Conservation (phyloP, 2,888 invertebrate genomes). For the Chironomus riparius region DNA sequence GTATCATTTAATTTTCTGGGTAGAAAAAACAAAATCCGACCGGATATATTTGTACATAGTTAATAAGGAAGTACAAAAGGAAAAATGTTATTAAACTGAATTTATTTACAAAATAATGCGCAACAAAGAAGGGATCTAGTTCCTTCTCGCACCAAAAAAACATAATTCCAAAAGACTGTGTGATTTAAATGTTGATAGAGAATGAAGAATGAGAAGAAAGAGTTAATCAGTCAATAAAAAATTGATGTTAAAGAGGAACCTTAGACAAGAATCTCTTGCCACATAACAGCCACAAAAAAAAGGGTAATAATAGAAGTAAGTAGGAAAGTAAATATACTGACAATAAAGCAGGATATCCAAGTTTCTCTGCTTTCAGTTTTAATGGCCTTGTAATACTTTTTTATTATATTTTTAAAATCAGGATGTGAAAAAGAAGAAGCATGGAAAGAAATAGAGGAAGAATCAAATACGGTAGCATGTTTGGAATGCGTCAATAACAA, state of each 20-base stretch:
- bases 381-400: neutral
- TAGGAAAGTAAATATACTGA: neutral
- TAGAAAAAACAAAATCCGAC: neutral
- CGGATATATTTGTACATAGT: slow-evolving; percentile 10
- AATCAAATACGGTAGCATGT: neutral
- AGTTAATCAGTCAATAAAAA: slow-evolving; percentile 1
- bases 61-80: slow-evolving; percentile 23
- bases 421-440: neutral
- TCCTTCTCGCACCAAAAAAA: neutral
- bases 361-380: neutral
- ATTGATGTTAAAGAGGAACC: neutral
- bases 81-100: slow-evolving; percentile 20
- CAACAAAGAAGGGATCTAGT: neutral
- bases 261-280: neutral
- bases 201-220: neutral
- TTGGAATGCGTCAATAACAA: neutral
- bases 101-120: neutral
- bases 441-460: neutral
- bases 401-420: neutral
- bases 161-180: neutral
- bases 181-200: neutral
- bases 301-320: neutral
- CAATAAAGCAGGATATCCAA: slow-evolving; percentile 6
- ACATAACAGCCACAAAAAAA: neutral
- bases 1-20: neutral